Base-by-base conservation (phyloP, 2,888 invertebrate genomes). In the Ceraclea dissimilis region DNA sequence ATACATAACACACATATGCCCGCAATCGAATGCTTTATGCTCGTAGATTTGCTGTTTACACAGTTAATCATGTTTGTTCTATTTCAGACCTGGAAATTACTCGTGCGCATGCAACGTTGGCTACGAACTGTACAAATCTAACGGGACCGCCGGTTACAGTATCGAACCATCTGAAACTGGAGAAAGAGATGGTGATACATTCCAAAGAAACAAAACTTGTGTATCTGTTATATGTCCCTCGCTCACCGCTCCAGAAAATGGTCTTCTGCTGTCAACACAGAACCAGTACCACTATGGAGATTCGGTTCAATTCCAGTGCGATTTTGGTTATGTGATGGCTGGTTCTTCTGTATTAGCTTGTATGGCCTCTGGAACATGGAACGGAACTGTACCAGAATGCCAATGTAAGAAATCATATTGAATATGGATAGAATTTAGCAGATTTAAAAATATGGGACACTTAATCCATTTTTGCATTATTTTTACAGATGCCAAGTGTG, bases 271-370 rank as follows among this genome's bases (percentile, higher is more conserved):
- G 8, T 86, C 92, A 0, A 92, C 91, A 0, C 89, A 90, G 66
- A 79, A 80, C 54, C 80, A 86, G 66, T 93, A 88, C 69, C 92
- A 94, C 69, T 95, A 92, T 67, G 92, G 93, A 1, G 94, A 95
- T 70, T 79, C 90, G 44, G 86, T 94, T 0, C 85, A 84, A 62
- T 96, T 96, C 80, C 92, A 93, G 67, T 97, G 97, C 68, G 85
- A 93, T 66, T 95, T 96, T 71, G 97, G 97, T 17, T 93, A 91
- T 68, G 88, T 93, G 1, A 88, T 96, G 83, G 85, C 88, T 58
- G 96, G 96, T 51, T 87, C 90, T 51, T 83, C 91, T 1, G 85
- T 90, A 4, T 75, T 97, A 17, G 79, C 90, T 54, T 98, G 97
- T 70, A 86, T 90, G 1, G 89, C 91, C 2, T 88, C 86, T 68